These are phyloP conservation scores for Megamerina dolium DNA, from an alignment of 2,888 invertebrate species.

Conservation along the genomic window DNA sequence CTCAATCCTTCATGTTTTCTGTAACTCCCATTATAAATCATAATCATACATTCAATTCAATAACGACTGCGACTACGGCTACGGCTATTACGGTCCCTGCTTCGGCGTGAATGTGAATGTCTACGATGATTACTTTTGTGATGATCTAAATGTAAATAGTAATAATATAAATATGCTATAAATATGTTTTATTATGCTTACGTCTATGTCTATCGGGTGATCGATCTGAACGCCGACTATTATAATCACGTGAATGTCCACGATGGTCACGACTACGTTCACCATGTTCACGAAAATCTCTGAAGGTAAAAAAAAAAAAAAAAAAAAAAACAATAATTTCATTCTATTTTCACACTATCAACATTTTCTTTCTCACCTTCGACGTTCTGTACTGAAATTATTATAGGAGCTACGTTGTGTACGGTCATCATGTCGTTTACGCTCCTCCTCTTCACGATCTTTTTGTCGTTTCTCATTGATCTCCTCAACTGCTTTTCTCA, in stretches of 20 bases:
- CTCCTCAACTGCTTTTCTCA: conserved; percentile 65
- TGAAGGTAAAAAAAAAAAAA: conserved; percentile 14
- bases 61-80: conserved; percentile 46
- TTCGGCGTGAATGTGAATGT: conserved; percentile 34
- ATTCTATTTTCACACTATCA: neutral
- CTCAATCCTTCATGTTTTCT: conserved; percentile 21
- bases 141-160: conserved; percentile 29
- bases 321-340: conserved; percentile 1
- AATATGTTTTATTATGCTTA: conserved; percentile 22
- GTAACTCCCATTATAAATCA: too few relatives aligned
- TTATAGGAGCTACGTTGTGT: conserved; percentile 9
- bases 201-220: conserved; percentile 36
- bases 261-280: conserved; percentile 28
- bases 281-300: conserved; percentile 21
- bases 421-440: conserved; percentile 42
- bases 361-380: neutral
- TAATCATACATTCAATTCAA: conserved; percentile 25
- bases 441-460: conserved; percentile 57
- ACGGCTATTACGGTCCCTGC: conserved; percentile 35
- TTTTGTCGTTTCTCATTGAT: conserved; percentile 58
- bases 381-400: too few relatives aligned
- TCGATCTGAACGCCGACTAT: conserved; percentile 31
- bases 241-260: conserved; percentile 39
- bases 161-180: too few relatives aligned
- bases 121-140: conserved; percentile 36